These are phyloP conservation scores for Dastarcus helophoroides DNA, from an alignment of 2,888 invertebrate genomes.

Conservation along the genomic window DNA sequence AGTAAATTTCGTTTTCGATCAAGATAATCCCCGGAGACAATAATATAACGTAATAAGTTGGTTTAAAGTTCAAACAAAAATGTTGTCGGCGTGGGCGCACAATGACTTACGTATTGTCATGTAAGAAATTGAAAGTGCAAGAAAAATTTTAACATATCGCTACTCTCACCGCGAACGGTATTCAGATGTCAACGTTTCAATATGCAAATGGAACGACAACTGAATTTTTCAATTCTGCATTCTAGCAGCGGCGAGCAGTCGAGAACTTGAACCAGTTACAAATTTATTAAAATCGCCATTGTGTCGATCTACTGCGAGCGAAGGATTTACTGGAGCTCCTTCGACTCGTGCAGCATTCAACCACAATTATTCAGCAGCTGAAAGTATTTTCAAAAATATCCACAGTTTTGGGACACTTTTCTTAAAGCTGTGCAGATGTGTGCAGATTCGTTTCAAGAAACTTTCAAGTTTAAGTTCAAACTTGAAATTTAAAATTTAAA, in stretches of 20 bases:
- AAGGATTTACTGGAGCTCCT: too few species aligned
- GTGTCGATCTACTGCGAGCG: too few species aligned
- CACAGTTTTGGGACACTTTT: too few species aligned
- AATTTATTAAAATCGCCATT: slow-evolving; percentile 1
- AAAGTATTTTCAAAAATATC: too few species aligned
- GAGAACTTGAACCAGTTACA: slow-evolving; percentile 1
- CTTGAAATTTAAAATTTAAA: too few species aligned
- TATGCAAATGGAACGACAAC: slow-evolving; percentile 12
- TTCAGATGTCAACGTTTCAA: slow-evolving; percentile 11
- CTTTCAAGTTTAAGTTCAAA: too few species aligned
- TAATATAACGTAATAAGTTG: not conserved
- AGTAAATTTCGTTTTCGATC: too few species aligned
- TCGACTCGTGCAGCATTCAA: too few species aligned
- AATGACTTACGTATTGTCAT: not conserved
- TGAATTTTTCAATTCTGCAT: slow-evolving; percentile 6
- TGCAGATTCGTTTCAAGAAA: too few species aligned
- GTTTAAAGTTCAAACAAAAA: slow-evolving; percentile 1
- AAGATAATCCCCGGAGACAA: not conserved
- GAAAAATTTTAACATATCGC: slow-evolving; percentile 2
- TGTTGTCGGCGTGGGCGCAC: not conserved
- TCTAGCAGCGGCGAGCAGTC: not conserved
- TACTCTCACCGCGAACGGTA: slow-evolving; percentile 9
- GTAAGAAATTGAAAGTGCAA: slow-evolving; percentile 1
- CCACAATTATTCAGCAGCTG: too few species aligned
- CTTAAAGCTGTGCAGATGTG: too few species aligned